A percentile compares a stretch with the other conserved stretches of the same genome.
Evolutionary conservation across 2,888 invertebrate genomes (phyloP).

Genomic region (Dolichopus griseipennis): DNA sequence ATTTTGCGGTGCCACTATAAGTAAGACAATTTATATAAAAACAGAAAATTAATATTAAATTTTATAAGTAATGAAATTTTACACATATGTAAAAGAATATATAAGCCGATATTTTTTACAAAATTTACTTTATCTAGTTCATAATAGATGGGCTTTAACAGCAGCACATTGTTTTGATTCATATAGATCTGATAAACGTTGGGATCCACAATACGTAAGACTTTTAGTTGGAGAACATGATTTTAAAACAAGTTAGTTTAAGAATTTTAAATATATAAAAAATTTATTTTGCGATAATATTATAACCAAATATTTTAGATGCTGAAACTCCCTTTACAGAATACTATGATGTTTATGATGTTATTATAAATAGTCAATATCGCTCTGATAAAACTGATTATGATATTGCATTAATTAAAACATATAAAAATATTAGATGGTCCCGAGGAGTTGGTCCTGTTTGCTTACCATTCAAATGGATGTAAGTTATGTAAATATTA

Average conservation of each 20-base stretch:
- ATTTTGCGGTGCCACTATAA: slow-evolving; percentile 46
- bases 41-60: no score
- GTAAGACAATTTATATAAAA: slow-evolving; percentile 27
- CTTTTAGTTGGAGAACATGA: slow-evolving; percentile 49
- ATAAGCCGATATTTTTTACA: no score
- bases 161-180: slow-evolving; percentile 46
- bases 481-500: slow-evolving; percentile 22
- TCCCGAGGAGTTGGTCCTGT: slow-evolving; percentile 50
- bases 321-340: slow-evolving; percentile 32
- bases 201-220: slow-evolving; percentile 29
- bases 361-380: slow-evolving; percentile 32
- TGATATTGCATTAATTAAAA: slow-evolving; percentile 49
- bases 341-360: slow-evolving; percentile 35
- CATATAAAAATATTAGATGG: slow-evolving; percentile 42
- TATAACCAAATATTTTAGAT: slow-evolving; percentile 9
- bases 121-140: slow-evolving; percentile 25
- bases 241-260: slow-evolving; percentile 37
- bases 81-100: neutral
- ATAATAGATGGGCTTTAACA: slow-evolving; percentile 42
- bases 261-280: neutral
- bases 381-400: slow-evolving; percentile 28
- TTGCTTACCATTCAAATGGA: slow-evolving; percentile 50
- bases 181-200: neutral
- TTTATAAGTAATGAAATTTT: no score
- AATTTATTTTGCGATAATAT: neutral